Percentiles rank a stretch among this genome's conserved stretches.
Conservation (phyloP, 2,797 vertebrate genomes). For the Acipenser ruthenus region DNA sequence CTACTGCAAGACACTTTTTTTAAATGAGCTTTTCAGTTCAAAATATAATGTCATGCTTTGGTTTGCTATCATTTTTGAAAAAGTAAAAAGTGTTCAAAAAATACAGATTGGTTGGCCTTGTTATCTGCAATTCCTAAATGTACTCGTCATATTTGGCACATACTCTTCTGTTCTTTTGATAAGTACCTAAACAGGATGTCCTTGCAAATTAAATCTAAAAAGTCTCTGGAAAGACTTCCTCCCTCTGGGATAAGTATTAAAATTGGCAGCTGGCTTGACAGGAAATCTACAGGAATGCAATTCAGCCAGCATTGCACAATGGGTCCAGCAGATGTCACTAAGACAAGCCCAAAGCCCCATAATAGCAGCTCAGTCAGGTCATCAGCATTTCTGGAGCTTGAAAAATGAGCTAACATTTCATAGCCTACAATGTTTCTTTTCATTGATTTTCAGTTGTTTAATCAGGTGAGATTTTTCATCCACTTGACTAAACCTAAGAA, state of each 20-base stretch:
- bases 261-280: conserved; percentile 57
- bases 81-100: not conserved
- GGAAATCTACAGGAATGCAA: conserved; percentile 58
- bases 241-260: conserved; percentile 57
- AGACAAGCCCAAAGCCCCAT: conserved; percentile 33
- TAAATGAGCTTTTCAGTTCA: too few relatives aligned
- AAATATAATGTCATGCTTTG: too few relatives aligned
- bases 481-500: too few relatives aligned
- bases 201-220: conserved; percentile 64
- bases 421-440: not conserved
- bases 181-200: conserved; percentile 67
- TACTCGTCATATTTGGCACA: conserved; percentile 52
- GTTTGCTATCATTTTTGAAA: too few relatives aligned
- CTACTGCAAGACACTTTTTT: too few relatives aligned
- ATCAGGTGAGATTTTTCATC: too few relatives aligned
- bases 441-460: too few relatives aligned
- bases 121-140: not conserved
- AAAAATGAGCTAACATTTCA: not conserved
- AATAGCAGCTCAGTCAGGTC: conserved; percentile 4
- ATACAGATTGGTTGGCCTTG: conserved; percentile 17
- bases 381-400: not conserved
- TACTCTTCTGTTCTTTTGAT: conserved; percentile 53
- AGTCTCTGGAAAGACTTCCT: conserved; percentile 55
- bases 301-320: conserved; percentile 47
- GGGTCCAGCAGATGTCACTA: conserved; percentile 40